Evolutionary conservation across 2,888 invertebrate genomes (phyloP), one percentile per base, ranked within the genome.

Genomic region (Apotomis betuletana): DNA sequence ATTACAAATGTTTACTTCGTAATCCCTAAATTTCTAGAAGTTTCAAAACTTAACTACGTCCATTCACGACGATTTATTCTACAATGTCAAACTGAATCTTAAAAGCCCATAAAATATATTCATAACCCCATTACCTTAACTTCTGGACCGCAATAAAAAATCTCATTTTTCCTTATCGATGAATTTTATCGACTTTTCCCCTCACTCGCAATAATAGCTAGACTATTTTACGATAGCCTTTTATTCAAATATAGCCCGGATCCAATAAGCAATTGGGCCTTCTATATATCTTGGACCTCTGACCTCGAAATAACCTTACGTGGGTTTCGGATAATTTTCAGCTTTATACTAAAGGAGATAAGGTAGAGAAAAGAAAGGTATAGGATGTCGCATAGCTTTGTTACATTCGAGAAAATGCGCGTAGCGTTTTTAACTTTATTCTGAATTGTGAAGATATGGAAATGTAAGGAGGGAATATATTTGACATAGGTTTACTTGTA

Each of bases 221-320:
- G 89, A 89, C 90, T 89, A 91, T 90, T 92, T 92, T 90, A 92
- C 87, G 88, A 87, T 80, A 75, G 81, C 87, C 90, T 90, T 92
- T 92, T 92, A 92, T 93, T 92, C 90, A 93, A 93, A 92, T 92
- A 88, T 85, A 83, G 88, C 88, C 88, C 87, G 84, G 79, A 80
- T 84, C 88, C 90, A 89, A 90, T 90, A 90, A 86, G 88, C 88
- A 86, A 87, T 89, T 81, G 80, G 76, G 81, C 81, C 81, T 84
- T 85, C 80, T 84, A 81, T 79, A 82, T 83, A 80, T 81, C 84
- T 84, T 79, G 79, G 61, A 55, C 57, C 67, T 64, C 46, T 74
- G 75, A 74, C 73, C 58, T 72, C 63, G 60, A 60, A 74, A 70
- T 67, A 69, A 64, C 64, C 64, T 64, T 64, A 54, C 54, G 65